Base-by-base conservation (phyloP, 2,888 invertebrate species). In the Gari tellinella region DNA sequence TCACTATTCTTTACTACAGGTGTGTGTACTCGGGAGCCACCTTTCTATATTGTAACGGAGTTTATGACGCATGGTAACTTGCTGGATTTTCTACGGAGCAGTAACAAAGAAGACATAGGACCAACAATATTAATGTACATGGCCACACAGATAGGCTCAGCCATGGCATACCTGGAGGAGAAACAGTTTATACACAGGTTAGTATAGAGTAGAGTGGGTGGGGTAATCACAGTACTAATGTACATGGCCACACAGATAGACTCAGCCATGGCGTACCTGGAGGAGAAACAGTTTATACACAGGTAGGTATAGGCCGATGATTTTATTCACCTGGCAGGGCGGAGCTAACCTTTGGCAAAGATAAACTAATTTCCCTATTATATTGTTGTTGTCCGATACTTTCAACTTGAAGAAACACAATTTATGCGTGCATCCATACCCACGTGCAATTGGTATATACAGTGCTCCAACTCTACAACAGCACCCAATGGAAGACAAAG, bases 231-330 rank as follows among this genome's bases (percentile, higher is more conserved):
- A 4, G 97, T 97, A 26, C 94, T 99, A 72, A 97, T 99, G 95
- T 97, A 99, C 92, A 99, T 99, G 95, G 99, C 99, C 55, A 98
- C 99, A n/a, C 99, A 99, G 94, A 99, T 99, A 87, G 98, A 99
- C 0, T 96, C 97, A 80, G 99, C 97, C 74, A 99, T 99, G 99
- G 97, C 97, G 90, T 99, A 99, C 93, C 94, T 99, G 85, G 99
- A 99, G 93, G 96, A 96, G 89, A 94, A 97, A 84, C 96, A 95
- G 91, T 99, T 99, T 90, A 99, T 99, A 90, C 91, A 91, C 74
- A 89, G 91, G 91, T 88, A 83, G 72, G 81, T 19, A 55, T 21
- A n/a, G 4, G 31, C 31, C n/a, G n/a, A n/a, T n/a, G n/a, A n/a
- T n/a, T n/a, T n/a, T n/a, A n/a, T n/a, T n/a, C n/a, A n/a, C n/a